Evolutionary conservation across 2,797 vertebrate species (phyloP), one percentile per base, ranked within the genome.

Genomic region (Kryptolebias ocellatus): DNA sequence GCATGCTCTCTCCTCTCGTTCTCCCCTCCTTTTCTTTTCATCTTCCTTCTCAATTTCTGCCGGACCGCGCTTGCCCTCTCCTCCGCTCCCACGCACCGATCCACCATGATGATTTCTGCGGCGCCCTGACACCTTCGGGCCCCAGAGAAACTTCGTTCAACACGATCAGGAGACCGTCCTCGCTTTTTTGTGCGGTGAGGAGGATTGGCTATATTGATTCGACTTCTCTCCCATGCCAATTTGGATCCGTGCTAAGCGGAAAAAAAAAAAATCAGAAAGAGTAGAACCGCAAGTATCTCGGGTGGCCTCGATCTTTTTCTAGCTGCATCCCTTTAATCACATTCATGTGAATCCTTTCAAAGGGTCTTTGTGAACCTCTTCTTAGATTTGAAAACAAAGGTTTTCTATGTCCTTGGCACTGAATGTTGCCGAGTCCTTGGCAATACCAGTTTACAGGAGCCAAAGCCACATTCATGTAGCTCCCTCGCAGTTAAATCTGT

Each of bases 401-500:
- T 34, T 74, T 58, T 42, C 64, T 58, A 74, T 72, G 76, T 45
- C 42, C 69, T 24, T 46, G 51, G 74, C 77, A 64, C 20, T 24
- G 20, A 24, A 24, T 24, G 20, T 24, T 24, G 20, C 20, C 1
- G 20, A 24, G 76, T 45, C 42, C 69, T 24, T 46, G 51, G 74
- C 77, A 64, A 62, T 85, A 57, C 64, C 16, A 44, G 63, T 34
- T 34, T 34, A 5, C 83, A 64, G 80, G 76, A 80, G 79, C 72
- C 83, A 87, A 52, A 60, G 66, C 60, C 63, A 70, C 74, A 86
- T 86, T 88, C 80, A 79, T 69, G 62, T 61, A 59, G 64, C 73
- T 86, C 80, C 81, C 75, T 2, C 79, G 86, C 84, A 83, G 81
- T 92, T 93, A 94, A 92, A 85, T 76, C 57, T 53, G 92, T 24